phyloP scores from a whole-genome alignment of 2,113 vertebrate genomes.

The Platysternon megacephalum region DNA sequence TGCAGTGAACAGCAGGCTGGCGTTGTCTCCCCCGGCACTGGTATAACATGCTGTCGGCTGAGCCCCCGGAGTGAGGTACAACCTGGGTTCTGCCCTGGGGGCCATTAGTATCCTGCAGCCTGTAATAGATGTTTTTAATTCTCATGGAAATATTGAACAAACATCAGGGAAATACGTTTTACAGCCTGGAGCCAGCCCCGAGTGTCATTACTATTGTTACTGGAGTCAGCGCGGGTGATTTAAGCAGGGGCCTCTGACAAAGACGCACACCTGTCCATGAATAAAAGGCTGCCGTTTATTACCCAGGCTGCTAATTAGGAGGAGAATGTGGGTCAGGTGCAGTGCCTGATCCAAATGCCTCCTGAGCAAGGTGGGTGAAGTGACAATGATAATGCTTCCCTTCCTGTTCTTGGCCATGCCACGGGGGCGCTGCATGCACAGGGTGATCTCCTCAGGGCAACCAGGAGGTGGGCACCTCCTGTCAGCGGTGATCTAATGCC shows the following conservation, averaged over 20 bases:
- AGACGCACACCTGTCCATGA: slow-evolving; percentile 72
- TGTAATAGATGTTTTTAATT: slow-evolving; percentile 80
- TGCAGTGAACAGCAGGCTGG: background rate
- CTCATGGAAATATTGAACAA: slow-evolving; percentile 82
- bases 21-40: background rate
- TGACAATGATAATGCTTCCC: background rate
- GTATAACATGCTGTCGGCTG: slow-evolving; percentile 18
- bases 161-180: slow-evolving; percentile 83
- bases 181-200: slow-evolving; percentile 67
- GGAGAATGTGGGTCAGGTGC: slow-evolving; percentile 14
- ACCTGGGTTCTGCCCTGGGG: slow-evolving; percentile 49
- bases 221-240: slow-evolving; percentile 75
- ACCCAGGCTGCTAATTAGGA: slow-evolving; percentile 61
- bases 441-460: background rate
- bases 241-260: slow-evolving; percentile 76
- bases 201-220: slow-evolving; percentile 76
- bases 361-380: background rate
- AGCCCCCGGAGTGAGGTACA: slow-evolving; percentile 65
- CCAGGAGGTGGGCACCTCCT: background rate
- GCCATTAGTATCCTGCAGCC: slow-evolving; percentile 65
- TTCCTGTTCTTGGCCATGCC: accelerated
- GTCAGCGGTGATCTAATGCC: background rate
- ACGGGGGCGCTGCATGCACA: accelerated
- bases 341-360: background rate
- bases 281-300: slow-evolving; percentile 73